Base-by-base conservation (phyloP, 2,888 invertebrate species). In the Endomychus coccineus region DNA sequence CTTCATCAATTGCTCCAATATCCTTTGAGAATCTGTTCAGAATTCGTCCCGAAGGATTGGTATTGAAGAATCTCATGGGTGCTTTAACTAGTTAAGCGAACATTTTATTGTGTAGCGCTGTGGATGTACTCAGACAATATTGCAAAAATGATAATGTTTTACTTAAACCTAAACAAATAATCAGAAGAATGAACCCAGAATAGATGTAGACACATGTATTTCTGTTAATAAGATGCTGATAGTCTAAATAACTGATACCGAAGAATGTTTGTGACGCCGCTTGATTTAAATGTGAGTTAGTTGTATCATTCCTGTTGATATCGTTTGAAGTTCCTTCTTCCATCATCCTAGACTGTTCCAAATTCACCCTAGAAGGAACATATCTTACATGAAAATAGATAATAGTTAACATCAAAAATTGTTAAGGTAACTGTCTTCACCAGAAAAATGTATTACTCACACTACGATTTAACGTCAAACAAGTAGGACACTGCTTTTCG, bases 21-120 rank as follows among this genome's bases (percentile, higher is more conserved):
- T 81, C 81, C 54, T 80, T 80, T 2, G 80, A 74, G 56, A 81
- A 80, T 28, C 81, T 62, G 60, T 80, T 80, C 24, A 81, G 61
- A 39, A 81, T 72, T 15, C 70, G 61, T 2, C 73, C 73, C 2
- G 71, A 68, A 2, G 77, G 74, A 54, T 80, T 80, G 1, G 67
- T 70, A 48, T 80, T 78, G 58, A 81, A 82, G 58, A 82, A 82
- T 34, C 64, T 59, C 62, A 79, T 74, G 0, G 75, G 74, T 1
- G 77, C 71, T 16, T 71, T 62, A 10, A 78, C 70, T 3, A 82
- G 67, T 35, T 71, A 67, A 3, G 33, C 31, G 32, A 58, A 55
- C 55, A 58, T 75, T 4, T 45, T 54, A 43, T 71, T 64, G 51
- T 78, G 78, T 1, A 78, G 60, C 19, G 50, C 61, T 30, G 60